phyloP scores from a whole-genome alignment of 2,797 vertebrate genomes.

The Sebastes diploproa region DNA sequence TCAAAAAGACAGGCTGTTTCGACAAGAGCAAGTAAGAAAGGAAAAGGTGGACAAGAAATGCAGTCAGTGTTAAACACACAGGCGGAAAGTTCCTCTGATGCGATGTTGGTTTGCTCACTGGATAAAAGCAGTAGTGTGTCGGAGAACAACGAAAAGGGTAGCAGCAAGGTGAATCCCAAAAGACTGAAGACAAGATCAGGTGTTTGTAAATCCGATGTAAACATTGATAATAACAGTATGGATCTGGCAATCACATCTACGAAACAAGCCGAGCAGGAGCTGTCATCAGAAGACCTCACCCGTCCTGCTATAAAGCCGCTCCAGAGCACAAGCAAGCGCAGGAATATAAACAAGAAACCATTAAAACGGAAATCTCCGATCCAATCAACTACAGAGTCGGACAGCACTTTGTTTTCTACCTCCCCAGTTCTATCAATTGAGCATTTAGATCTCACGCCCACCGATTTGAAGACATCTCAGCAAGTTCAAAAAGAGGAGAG shows the following conservation, averaged over 20 bases:
- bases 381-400: background rate
- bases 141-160: background rate
- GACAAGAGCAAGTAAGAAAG: conserved; percentile 44
- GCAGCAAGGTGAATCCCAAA: conserved; percentile 27
- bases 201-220: background rate
- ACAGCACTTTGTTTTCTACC: conserved; percentile 9
- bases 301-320: conserved; percentile 20
- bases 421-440: background rate
- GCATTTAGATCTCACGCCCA: background rate
- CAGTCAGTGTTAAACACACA: background rate
- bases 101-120: conserved; percentile 1
- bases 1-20: background rate
- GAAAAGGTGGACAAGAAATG: conserved; percentile 11
- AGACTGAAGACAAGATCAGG: background rate
- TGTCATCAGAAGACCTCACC: background rate
- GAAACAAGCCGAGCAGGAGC: background rate
- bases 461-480: background rate
- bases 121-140: conserved; percentile 1
- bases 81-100: conserved; percentile 6
- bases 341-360: conserved; percentile 22
- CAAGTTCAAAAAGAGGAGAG: background rate
- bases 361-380: conserved; percentile 52
- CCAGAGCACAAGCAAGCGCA: background rate
- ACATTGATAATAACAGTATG: conserved; percentile 6
- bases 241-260: conserved; percentile 33